Evolutionary conservation across 2,888 invertebrate species (phyloP).

Genomic region (Parnassius mnemosyne): DNA sequence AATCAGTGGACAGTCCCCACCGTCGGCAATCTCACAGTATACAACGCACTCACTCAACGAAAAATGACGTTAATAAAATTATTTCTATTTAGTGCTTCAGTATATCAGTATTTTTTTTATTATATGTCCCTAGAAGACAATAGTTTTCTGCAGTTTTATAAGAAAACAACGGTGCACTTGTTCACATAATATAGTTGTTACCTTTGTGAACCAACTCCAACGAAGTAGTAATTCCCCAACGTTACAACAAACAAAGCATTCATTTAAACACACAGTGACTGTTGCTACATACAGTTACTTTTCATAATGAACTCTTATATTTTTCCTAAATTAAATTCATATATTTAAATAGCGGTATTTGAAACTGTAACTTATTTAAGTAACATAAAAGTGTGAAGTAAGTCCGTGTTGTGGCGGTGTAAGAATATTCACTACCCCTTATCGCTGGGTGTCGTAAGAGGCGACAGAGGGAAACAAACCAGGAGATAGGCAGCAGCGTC

Average conservation of each 20-base stretch:
- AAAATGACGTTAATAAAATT: no score
- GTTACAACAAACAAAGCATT: constrained; percentile 22
- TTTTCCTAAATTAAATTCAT: constrained; percentile 23
- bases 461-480: no score
- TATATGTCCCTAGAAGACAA: background rate
- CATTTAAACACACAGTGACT: constrained; percentile 17
- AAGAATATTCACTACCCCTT: no score
- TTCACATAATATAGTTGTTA: constrained; percentile 6
- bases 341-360: constrained; percentile 20
- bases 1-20: no score
- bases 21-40: no score
- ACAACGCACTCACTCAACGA: no score
- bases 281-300: constrained; percentile 18
- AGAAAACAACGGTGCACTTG: constrained; percentile 16
- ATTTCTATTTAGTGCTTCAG: no score
- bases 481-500: no score
- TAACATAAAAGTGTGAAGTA: no score
- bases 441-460: no score
- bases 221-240: constrained; percentile 25
- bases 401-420: no score
- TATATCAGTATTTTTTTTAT: no score
- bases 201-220: constrained; percentile 14
- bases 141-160: constrained; percentile 8
- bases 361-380: background rate
- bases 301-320: constrained; percentile 6